Evolutionary conservation across 2,113 vertebrate genomes (phyloP).

Genomic region (Smithornis capensis): DNA sequence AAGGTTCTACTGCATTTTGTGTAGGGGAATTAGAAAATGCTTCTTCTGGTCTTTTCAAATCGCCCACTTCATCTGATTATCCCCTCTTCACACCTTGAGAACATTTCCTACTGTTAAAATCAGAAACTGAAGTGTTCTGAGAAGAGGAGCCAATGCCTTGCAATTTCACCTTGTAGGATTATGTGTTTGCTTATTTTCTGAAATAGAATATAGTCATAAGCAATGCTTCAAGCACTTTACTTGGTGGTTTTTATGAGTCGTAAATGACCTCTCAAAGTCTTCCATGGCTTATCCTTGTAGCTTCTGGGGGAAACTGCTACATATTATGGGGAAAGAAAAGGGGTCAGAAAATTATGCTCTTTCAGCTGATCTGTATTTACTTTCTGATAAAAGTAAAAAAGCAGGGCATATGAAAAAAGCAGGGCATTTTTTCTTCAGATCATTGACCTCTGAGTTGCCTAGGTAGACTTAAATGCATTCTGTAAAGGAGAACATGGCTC

Average conservation of each 20-base stretch:
- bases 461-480: neutral
- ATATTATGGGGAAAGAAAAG: neutral
- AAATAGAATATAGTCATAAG: neutral
- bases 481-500: neutral
- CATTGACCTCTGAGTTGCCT: neutral
- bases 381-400: slow-evolving; percentile 29
- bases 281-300: neutral
- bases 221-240: neutral
- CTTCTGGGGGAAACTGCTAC: neutral
- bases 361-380: neutral
- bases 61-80: neutral
- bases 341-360: neutral
- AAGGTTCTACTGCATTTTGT: neutral
- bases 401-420: neutral
- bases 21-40: neutral
- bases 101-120: neutral
- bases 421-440: neutral
- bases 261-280: neutral
- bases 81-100: neutral
- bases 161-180: neutral
- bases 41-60: neutral
- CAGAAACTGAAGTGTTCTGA: neutral
- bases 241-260: slow-evolving; percentile 20
- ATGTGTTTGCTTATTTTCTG: slow-evolving; percentile 9
- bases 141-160: neutral